Evolutionary conservation across 2,113 vertebrate species (phyloP), one percentile per base, ranked within the genome.

Genomic region (Oriolus oriolus): DNA sequence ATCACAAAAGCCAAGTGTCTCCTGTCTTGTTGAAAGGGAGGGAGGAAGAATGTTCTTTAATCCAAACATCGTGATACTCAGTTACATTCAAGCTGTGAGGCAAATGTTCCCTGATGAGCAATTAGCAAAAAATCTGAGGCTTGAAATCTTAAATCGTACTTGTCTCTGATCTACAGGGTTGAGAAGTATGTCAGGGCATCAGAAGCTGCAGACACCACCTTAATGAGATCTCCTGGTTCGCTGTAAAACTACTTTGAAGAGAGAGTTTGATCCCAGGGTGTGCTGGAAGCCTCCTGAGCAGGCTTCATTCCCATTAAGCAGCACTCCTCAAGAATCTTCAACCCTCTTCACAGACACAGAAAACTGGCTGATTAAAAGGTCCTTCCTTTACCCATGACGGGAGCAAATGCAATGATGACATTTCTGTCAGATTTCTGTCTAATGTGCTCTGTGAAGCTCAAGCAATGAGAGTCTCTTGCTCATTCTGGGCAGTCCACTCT

Each of bases 81-180:
- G 61, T 76, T 91, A 69, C 41, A 69, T 73, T 93, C 91, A 93
- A 94, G 42, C 93, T 93, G 93, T 82, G 84, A 93, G 91, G 74
- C 54, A 91, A 81, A 87, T 91, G 75, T 85, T 95, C 94, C 81
- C 89, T 80, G 84, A 88, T 60, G 91, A 96, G 77, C 93, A 95
- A 95, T 96, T 97, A 93, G 63, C 70, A 93, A 90, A 95, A 96
- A 91, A 57, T 75, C 87, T 96, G 87, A 82, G 78, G 45, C 74
- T 82, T 80, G 53, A 73, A 87, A 83, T 73, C 42, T 57, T 63
- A 70, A 91, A 79, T 54, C 7, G 6, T 33, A 54, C 66, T 93
- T 95, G 59, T 50, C 39, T 91, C 68, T 93, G 78, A 95, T 93
- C 90, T 88, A 8, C 66, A 52, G 44, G 24, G 59, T 54, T 88